Evolutionary conservation across 37 sponge, comb jelly and placozoan genomes (phyloP), one percentile per base, ranked within the genome.

Genomic region (Beroe ovata): DNA sequence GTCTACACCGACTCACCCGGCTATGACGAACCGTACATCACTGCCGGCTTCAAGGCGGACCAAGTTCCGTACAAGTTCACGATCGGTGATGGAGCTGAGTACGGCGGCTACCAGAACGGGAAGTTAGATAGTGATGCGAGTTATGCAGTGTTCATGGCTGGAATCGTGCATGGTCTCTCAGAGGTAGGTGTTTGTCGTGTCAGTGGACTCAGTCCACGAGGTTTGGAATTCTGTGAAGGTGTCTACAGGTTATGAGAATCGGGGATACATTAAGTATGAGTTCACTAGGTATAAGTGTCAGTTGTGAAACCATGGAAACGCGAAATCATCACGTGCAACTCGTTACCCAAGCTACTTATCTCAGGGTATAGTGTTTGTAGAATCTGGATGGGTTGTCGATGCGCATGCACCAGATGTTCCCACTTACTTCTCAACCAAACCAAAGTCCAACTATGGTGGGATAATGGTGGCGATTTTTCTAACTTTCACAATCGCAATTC

Each of bases 371-470:
- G 69, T 66, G 69, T 32, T 28, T n/a, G 38, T 42, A 23, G 38
- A 33, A 11, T 36, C 41, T 1, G 84, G 47, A 1, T 77, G 84
- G 84, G 11, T 77, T 0, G 54, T 32, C 1, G 84, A 77, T 35
- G 84, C 84, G 2, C 84, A 77, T 41, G 16, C 84, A 21, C 84
- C 84, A 0, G 84, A 35, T 3, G 22, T 33, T 21, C 47, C 84
- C 0, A 77, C 84, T 4, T 77, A 42, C 47, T 77, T 77, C 84
- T 4, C 4, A 1, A 77, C 84, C 1, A 25, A 77, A 14, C 29
- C 63, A 6, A 62, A 16, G 11, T 47, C 54, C 11, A 16, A 47
- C 54, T 47, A 47, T n/a, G n/a, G n/a, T n/a, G n/a, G n/a, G n/a
- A n/a, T n/a, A n/a, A n/a, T n/a, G n/a, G n/a, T n/a, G n/a, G n/a